Base-by-base conservation (phyloP, 1,140 invertebrate genomes). In the Gonatopus flavifemur region DNA sequence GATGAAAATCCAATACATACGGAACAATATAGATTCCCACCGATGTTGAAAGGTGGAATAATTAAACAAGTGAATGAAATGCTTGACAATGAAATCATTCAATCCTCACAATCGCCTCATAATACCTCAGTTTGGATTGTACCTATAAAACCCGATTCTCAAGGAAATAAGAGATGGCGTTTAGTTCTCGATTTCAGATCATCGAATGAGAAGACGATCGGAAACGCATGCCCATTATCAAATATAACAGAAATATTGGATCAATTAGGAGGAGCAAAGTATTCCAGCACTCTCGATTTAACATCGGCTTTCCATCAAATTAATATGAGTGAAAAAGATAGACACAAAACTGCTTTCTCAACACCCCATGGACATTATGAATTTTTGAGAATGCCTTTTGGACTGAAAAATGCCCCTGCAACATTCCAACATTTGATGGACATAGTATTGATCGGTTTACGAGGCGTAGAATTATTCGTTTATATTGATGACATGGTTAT, bases 371-470 rank as follows among this genome's bases (percentile, higher is more conserved):
- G 40, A n/a, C 40, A 43, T 19, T 43, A 43, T 19, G 12, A 43
- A 20, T 43, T 43, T 18, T 21, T 3, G 2, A 4, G 25, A 18
- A 43, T 43, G 40, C 40, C 40, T 10, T 43, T 43, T 15, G 24
- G 40, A 3, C 8, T 43, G 1, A 43, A 43, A 19, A 43, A 43
- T 6, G 40, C 25, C 9, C 30, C 41, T 3, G 41, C 41, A 2
- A 44, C 41, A 4, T 44, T 44, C 15, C 41, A 44, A 12, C 13
- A 30, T 3, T 1, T 32, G 16, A 44, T 44, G 41, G 30, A 44
- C 8, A 6, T 3, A 10, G 41, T 33, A 12, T n/a, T 44, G 20
- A 20, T 8, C 2, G 42, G 42, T 21, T 6, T 36, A 19, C n/a
- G n/a, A n/a, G n/a, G n/a, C n/a, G n/a, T n/a, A n/a, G n/a, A n/a